Evolutionary conservation across 23 tunicate genomes (phyloP).

Genomic region (Halocynthia roretzi): DNA sequence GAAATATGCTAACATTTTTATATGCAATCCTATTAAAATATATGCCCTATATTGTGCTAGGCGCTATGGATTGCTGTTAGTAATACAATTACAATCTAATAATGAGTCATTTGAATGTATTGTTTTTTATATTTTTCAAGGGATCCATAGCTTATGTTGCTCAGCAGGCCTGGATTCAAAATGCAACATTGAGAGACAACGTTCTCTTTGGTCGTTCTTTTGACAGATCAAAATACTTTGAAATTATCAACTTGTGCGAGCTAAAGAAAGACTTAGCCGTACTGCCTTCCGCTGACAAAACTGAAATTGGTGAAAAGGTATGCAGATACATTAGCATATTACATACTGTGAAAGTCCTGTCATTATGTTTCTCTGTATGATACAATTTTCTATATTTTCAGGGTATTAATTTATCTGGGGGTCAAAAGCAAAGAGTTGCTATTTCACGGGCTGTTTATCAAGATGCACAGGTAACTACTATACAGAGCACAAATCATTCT

Average conservation of each 20-base stretch:
- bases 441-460: constrained; percentile 98
- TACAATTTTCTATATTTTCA: constrained; percentile 12
- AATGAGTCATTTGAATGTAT: neutral
- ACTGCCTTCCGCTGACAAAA: constrained; percentile 80
- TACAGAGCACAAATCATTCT: too few relatives aligned
- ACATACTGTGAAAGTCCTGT: neutral
- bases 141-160: constrained; percentile 94
- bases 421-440: constrained; percentile 95
- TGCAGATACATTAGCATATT: neutral
- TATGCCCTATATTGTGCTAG: neutral
- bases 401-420: constrained; percentile 98
- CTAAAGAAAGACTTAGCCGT: constrained; percentile 73
- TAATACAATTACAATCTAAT: neutral
- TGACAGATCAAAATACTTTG: constrained; percentile 48
- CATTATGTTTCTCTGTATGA: neutral
- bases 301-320: constrained; percentile 98
- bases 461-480: constrained; percentile 69
- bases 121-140: constrained; percentile 17
- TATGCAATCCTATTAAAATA: too few relatives aligned
- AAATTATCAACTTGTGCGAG: constrained; percentile 66
- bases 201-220: constrained; percentile 68
- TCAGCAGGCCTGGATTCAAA: constrained; percentile 98
- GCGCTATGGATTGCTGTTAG: neutral
- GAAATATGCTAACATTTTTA: neutral
- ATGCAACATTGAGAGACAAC: constrained; percentile 84